A percentile compares a stretch with the other conserved stretches of the same genome.
Conservation (phyloP, 1,140 invertebrate species). For the Ceratoteleas bidentatus region DNA sequence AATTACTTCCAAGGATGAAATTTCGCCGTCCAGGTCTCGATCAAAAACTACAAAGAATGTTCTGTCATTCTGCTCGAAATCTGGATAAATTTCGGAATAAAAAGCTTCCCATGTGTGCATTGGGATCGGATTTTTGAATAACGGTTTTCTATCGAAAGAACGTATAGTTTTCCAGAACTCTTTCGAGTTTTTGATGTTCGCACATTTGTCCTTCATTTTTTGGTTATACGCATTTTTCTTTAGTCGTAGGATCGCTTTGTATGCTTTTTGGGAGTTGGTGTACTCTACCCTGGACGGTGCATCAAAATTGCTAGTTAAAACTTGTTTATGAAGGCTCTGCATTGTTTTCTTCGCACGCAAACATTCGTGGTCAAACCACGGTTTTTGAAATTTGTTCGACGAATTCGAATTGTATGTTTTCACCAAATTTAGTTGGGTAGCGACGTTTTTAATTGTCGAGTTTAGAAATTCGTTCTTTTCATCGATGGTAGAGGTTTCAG, state of each 20-base stretch:
- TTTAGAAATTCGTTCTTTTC: too few relatives aligned
- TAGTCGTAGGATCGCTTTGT: too few relatives aligned
- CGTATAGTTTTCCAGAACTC: neutral
- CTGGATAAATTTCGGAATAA: constrained; percentile 7
- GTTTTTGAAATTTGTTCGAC: neutral
- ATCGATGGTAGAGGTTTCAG: too few relatives aligned
- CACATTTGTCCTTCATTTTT: constrained; percentile 4
- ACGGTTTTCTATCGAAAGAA: neutral
- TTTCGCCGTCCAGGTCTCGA: constrained; percentile 3
- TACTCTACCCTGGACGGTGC: too few relatives aligned
- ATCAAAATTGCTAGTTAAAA: neutral
- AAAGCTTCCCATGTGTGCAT: neutral
- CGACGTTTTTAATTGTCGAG: too few relatives aligned
- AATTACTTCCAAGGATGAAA: neutral
- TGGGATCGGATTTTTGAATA: neutral
- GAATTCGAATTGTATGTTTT: neutral
- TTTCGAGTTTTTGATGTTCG: neutral
- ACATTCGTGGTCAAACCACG: constrained; percentile 3
- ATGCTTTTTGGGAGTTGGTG: too few relatives aligned
- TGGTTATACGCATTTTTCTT: neutral
- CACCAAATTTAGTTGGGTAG: neutral
- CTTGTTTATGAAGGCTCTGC: neutral
- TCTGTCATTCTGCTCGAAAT: neutral
- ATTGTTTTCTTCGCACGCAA: neutral
- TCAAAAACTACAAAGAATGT: constrained; percentile 4